Evolutionary conservation across 1,140 invertebrate genomes (phyloP), one percentile per base, ranked within the genome.

Genomic region (Uloborus diversus): DNA sequence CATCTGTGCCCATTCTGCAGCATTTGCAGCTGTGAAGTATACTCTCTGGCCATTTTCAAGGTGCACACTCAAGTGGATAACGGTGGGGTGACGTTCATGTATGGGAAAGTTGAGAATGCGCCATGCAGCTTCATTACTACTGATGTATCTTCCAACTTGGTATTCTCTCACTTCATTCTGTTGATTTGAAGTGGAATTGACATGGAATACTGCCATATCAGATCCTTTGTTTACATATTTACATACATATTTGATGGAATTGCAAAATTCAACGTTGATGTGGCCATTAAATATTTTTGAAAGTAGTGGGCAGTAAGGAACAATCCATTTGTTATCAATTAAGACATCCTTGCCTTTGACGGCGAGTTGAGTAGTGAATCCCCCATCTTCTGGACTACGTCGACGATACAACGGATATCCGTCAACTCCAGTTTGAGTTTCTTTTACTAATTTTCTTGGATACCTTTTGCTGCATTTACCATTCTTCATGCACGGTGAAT

Each of bases 231-330:
- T 82, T 28, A 84, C 73, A 27, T 71, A 56, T 51, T 71, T 51
- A n/a, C 47, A 75, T 51, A 84, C 80, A 79, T 89, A 89, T 83
- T 89, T 88, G 35, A 90, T 87, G 30, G 87, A 87, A 84, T 85
- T 85, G 83, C 87, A 89, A 81, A 84, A 86, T 84, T 89, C 87
- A 13, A 89, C 86, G 79, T 89, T 89, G 32, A 87, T 85, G 81
- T 89, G 88, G 47, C 86, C 84, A 73, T 89, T 85, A 80, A 86
- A 90, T 65, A 83, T 57, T 88, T 87, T 86, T 4, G 82, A 86
- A 7, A 90, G 84, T 5, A 88, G 71, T 13, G 87, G 86, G 78
- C 86, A 88, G 85, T 90, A 90, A 64, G 88, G 89, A 35, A 90
- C 88, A 73, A 90, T 83, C 87, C 87, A 89, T 42, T 5, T 42